Base-by-base conservation (phyloP, 2,888 invertebrate species). In the Choristoneura rosaceana region DNA sequence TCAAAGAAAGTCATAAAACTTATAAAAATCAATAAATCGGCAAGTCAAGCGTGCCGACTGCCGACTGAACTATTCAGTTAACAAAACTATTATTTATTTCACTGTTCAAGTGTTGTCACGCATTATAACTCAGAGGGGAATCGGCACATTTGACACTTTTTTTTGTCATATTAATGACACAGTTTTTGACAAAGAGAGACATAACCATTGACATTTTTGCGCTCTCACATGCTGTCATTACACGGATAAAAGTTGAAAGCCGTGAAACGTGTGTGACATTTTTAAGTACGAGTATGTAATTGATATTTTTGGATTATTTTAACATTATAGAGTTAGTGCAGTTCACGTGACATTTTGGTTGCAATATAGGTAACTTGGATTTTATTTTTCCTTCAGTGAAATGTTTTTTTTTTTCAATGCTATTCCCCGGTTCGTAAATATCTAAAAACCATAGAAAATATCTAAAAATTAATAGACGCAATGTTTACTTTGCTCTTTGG, bases 91-190 rank as follows among this genome's bases (percentile, higher is more conserved):
- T 92, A 93, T 94, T 93, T 93, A 92, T 88, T 71, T 68, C 67
- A 90, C 82, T 86, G 80, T 87, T 84, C 80, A 86, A 92, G 93
- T 94, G 94, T 93, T 93, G 93, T 93, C 94, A 92, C 83, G 87
- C 84, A 91, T 89, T 92, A 87, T 87, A 88, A 84, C 88, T 90
- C 91, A 81, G 89, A 83, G 88, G 93, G 92, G 93, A 87, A 79
- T 81, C 78, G 81, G 79, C 80, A 89, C 88, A 86, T 85, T 88
- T 89, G 88, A 86, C 85, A 76, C 88, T 91, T 92, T 91, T 91
- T 88, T 88, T 90, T 78, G 78, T 52, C 77, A 78, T 86, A 89
- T 91, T 92, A 93, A 91, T 92, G 93, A 91, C 91, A 91, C 91
- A 88, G 90, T 89, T 84, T 88, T 87, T 86, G 85, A 91, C 92